Conservation (phyloP, 1,140 invertebrate species). For the Oryctes rhinoceros region DNA sequence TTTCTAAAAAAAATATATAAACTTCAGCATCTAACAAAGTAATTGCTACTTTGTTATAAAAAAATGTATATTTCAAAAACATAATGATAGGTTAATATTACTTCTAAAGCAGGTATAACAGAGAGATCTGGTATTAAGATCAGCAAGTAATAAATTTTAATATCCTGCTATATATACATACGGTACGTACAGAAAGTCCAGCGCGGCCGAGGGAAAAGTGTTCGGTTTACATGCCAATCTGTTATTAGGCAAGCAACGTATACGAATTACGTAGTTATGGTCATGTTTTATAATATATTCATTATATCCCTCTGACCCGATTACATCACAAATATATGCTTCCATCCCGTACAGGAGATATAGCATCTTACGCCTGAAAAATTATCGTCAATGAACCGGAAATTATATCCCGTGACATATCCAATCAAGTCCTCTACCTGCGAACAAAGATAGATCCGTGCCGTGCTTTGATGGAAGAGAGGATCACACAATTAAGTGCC, state of each 20-base stretch:
- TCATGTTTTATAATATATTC: slow-evolving; percentile 41
- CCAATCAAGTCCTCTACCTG: slow-evolving; percentile 45
- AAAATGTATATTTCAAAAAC: too few species aligned
- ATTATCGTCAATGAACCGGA: slow-evolving; percentile 42
- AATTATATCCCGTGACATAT: slow-evolving; percentile 44
- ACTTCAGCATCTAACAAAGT: too few species aligned
- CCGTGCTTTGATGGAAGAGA: not conserved
- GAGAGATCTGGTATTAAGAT: too few species aligned
- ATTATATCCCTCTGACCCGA: slow-evolving; percentile 41
- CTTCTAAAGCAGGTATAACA: too few species aligned
- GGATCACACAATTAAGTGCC: slow-evolving; percentile 30
- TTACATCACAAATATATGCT: slow-evolving; percentile 23
- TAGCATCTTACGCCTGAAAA: slow-evolving; percentile 38
- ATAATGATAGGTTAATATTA: too few species aligned
- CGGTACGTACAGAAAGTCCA: not conserved
- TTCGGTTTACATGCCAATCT: not conserved
- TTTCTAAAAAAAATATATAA: too few species aligned
- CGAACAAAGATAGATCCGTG: slow-evolving; percentile 34
- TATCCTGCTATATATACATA: not conserved
- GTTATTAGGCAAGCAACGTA: slow-evolving; percentile 17
- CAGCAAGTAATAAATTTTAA: not conserved
- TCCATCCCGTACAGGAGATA: slow-evolving; percentile 11
- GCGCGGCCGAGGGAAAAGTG: not conserved
- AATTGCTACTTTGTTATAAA: too few species aligned
- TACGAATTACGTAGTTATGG: slow-evolving; percentile 20